Base-by-base conservation (phyloP, 2,888 invertebrate genomes). In the Limnephilus auricula region DNA sequence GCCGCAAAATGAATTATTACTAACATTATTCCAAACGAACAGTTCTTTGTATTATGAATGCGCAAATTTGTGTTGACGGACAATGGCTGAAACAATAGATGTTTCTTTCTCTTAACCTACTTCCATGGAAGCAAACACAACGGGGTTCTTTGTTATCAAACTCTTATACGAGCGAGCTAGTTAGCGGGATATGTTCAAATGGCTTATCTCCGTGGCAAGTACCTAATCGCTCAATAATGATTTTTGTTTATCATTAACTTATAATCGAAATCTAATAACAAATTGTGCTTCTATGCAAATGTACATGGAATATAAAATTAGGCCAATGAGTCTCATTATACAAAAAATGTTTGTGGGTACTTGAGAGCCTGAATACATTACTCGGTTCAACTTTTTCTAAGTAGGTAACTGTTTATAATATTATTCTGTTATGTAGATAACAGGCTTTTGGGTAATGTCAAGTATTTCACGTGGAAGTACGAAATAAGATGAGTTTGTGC, bases 101-200 rank as follows among this genome's bases (percentile, higher is more conserved):
- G 40, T 40, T 84, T 85, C 85, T 40, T 40, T 85, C 85, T 85
- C 85, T 85, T 85, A 85, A 85, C 85, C 85, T 85, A 85, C 85
- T 85, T 85, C 45, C 45, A 30, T 40, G 85, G 85, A 40, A 85
- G 85, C 40, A 37, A 40, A 37, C 85, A 85, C 85, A 40, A 40
- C 65, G 65, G 65, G 40, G 30, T 40, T 85, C 85, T 85, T 85
- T 85, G 85, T 85, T 45, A 40, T 25, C 34, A 65, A 65, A 65
- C 65, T 65, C n/a, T n/a, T 65, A 65, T 9, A 25, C 65, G n/a
- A n/a, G n/a, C 65, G 25, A 9, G 9, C 65, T 65, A 65, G 6
- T 65, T 25, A 65, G 65, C 65, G 65, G 65, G n/a, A 65, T 65
- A n/a, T 65, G 65, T 65, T 65, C 65, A 65, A 65, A 65, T 65